Conservation (phyloP, 2,797 vertebrate genomes). For the Parotocinclus haroldoi region DNA sequence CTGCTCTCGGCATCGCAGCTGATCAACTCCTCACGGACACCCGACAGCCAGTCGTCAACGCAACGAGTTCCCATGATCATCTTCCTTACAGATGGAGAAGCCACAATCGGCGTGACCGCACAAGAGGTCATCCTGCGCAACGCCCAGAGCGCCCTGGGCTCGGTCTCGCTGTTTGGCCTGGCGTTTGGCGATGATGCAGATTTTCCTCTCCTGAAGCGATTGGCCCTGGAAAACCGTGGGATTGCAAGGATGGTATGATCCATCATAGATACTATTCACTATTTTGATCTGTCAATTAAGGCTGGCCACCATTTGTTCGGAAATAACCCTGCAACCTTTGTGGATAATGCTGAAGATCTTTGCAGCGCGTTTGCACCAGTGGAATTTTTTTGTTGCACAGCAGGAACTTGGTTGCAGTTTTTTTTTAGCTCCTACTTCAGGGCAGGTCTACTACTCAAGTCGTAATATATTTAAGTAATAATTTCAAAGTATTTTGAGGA, state of each 20-base stretch:
- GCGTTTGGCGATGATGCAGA: slow-evolving; percentile 84
- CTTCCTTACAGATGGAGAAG: slow-evolving; percentile 83
- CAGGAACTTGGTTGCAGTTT: too few species aligned
- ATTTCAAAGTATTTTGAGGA: too few species aligned
- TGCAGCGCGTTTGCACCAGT: too few species aligned
- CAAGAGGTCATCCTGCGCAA: slow-evolving; percentile 74
- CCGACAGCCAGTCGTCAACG: slow-evolving; percentile 39
- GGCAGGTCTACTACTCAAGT: too few species aligned
- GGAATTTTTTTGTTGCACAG: too few species aligned
- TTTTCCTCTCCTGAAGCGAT: slow-evolving; percentile 71
- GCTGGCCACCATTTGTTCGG: too few species aligned
- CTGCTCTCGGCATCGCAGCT: slow-evolving; percentile 77
- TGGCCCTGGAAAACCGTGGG: slow-evolving; percentile 79
- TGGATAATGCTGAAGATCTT: too few species aligned
- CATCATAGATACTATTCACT: too few species aligned
- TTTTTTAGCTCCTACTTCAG: too few species aligned
- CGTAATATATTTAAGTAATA: too few species aligned
- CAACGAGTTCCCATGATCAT: slow-evolving; percentile 76
- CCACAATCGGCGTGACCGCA: slow-evolving; percentile 74
- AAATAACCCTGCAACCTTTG: too few species aligned
- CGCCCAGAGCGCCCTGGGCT: slow-evolving; percentile 66
- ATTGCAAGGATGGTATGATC: slow-evolving; percentile 67
- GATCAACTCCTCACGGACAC: slow-evolving; percentile 61
- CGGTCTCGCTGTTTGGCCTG: slow-evolving; percentile 75
- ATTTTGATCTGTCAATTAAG: too few species aligned